These are phyloP conservation scores for Leucophora obtusa DNA, from an alignment of 2,888 invertebrate species.

Conservation along the genomic window DNA sequence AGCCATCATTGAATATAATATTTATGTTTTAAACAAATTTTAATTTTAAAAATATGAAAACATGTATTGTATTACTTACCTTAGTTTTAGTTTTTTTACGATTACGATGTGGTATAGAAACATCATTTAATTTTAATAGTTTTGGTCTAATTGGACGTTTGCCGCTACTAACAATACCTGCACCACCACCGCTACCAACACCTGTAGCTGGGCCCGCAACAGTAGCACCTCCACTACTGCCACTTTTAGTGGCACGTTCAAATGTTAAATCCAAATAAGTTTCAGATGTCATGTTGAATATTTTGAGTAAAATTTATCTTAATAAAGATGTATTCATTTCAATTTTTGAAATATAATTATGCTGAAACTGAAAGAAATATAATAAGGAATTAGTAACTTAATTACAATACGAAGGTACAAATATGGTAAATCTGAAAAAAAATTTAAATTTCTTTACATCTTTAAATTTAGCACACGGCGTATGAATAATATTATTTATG, in stretches of 20 bases:
- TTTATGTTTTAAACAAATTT: too few species aligned
- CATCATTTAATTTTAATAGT: constrained; percentile 76
- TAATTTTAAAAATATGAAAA: too few species aligned
- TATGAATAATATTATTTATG: too few species aligned
- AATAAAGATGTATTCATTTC: neutral
- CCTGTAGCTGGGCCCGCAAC: constrained; percentile 14
- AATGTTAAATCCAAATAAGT: constrained; percentile 75
- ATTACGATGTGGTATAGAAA: constrained; percentile 76
- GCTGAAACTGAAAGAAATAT: constrained; percentile 1
- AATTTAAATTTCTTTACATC: too few species aligned
- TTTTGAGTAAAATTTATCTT: neutral
- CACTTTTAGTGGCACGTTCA: constrained; percentile 72
- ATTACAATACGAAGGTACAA: neutral
- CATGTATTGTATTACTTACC: constrained; percentile 68
- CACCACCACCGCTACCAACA: neutral
- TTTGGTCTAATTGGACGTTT: constrained; percentile 77
- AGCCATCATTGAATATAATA: too few species aligned
- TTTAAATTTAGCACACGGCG: neutral
- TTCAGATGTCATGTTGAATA: constrained; percentile 76
- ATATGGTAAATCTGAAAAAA: neutral
- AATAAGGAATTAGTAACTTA: neutral
- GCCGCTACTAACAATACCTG: constrained; percentile 36
- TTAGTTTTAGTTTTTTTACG: constrained; percentile 78
- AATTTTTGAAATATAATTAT: neutral
- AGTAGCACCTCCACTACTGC: neutral